Evolutionary conservation across 1,140 invertebrate species (phyloP).

Genomic region (Lamellibrachia luymesi): DNA sequence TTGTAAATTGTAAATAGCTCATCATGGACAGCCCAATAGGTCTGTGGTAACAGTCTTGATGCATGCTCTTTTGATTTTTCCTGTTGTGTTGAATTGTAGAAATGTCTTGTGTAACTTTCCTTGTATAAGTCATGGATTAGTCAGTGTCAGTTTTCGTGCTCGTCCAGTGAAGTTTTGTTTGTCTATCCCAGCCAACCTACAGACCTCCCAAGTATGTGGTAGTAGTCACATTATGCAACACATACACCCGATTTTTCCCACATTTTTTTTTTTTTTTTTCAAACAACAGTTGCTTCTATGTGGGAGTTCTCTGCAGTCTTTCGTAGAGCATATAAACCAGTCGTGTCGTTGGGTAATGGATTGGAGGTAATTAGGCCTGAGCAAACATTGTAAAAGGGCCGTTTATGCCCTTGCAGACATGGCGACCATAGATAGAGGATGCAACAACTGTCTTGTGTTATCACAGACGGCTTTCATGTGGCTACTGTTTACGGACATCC

Average conservation of each 20-base stretch:
- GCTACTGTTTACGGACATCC: neutral
- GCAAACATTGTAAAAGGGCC: neutral
- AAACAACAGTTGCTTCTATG: neutral
- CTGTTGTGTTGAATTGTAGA: neutral
- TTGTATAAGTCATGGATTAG: neutral
- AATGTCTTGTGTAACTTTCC: neutral
- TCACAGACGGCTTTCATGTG: neutral
- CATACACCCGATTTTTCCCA: neutral
- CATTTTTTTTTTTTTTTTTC: neutral
- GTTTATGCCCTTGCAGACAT: neutral
- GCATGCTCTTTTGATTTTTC: neutral
- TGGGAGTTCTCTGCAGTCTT: neutral
- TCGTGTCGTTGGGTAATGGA: neutral
- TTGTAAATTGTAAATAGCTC: neutral
- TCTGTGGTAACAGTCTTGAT: neutral
- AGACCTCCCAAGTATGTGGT: neutral
- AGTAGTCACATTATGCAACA: neutral
- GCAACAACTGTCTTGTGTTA: neutral
- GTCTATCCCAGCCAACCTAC: neutral
- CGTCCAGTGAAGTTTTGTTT: neutral
- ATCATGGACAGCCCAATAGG: neutral
- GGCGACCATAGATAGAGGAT: neutral
- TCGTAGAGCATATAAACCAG: neutral
- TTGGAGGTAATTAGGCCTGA: neutral
- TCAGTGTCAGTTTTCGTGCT: neutral